Evolutionary conservation across 1,140 invertebrate genomes (phyloP), one percentile per base, ranked within the genome.

Genomic region (Drosophila insularis): DNA sequence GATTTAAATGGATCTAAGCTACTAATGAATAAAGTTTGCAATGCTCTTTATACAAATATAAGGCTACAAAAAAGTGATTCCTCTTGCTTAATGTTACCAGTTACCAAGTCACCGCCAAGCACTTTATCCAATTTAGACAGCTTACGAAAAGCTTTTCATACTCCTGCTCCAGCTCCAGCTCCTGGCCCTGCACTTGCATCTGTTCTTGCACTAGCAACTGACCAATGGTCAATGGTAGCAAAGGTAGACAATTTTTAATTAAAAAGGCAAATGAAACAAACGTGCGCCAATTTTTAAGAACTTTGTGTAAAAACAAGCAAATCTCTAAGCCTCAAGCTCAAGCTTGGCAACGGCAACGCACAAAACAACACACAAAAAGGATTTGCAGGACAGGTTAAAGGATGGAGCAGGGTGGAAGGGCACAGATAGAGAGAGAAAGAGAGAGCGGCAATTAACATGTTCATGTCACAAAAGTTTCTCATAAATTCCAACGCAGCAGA

Each of bases 121-220:
- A 80, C 80, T 87, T 89, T 89, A 87, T 87, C 84, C 84, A 87
- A 87, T 87, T 87, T 87, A 89, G 84, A 74, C 53, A 74, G 84
- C 84, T 87, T 87, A 87, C 60, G 56, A 76, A 74, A 74, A 77
- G 69, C 58, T 74, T 27, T 6, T 21, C 7, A 1, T 50, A 8
- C 43, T 50, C 17, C 19, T 50, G 43, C 43, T 37, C 10, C 35
- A 11, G 11, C 11, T 11, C 11, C 2, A 11, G 35, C 35, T 13
- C 10, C 3, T 37, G 35, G 7, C 7, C 32, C 35, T 37, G 35
- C 35, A 11, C 35, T 11, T 37, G 35, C 35, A 21, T 19, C 35
- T 37, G 8, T 11, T 37, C 35, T 11, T 37, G 35, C 11, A 21
- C 43, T 17, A 27, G 27, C 27, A 68, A 79, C 78, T 87, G 79